phyloP scores from a whole-genome alignment of 2,113 vertebrate genomes.

The Micromys minutus region DNA sequence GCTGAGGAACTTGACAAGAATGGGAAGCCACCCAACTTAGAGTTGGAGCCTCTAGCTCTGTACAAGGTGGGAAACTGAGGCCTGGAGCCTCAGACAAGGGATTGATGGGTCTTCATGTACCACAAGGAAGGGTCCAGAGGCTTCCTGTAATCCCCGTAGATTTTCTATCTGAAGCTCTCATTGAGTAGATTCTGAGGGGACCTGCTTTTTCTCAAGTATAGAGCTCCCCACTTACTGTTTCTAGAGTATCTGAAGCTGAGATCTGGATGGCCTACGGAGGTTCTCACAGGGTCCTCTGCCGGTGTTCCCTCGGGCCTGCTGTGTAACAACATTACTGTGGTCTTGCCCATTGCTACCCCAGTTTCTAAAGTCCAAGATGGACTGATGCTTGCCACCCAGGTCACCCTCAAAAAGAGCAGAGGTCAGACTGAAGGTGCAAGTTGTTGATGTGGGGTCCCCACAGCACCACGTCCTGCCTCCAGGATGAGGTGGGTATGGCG shows the following conservation, averaged over 20 bases:
- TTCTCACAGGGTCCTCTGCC: not conserved
- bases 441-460: too few relatives aligned
- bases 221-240: fast-evolving
- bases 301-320: not conserved
- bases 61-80: not conserved
- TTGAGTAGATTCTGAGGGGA: not conserved
- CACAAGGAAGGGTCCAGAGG: not conserved
- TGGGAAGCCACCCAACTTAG: not conserved
- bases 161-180: not conserved
- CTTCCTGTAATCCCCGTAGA: not conserved
- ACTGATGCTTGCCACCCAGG: not conserved
- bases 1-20: not conserved
- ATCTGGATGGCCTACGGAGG: not conserved
- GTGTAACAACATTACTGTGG: not conserved
- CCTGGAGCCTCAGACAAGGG: not conserved
- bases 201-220: not conserved
- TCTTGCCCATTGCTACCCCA: not conserved
- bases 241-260: not conserved
- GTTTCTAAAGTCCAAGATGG: not conserved
- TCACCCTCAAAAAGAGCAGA: not conserved
- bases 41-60: not conserved
- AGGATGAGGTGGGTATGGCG: not conserved
- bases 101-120: not conserved
- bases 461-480: not conserved
- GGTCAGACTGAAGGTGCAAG: not conserved